These are phyloP conservation scores for Drosophila watanabei DNA, from an alignment of 1,140 invertebrate species.

Conservation along the genomic window DNA sequence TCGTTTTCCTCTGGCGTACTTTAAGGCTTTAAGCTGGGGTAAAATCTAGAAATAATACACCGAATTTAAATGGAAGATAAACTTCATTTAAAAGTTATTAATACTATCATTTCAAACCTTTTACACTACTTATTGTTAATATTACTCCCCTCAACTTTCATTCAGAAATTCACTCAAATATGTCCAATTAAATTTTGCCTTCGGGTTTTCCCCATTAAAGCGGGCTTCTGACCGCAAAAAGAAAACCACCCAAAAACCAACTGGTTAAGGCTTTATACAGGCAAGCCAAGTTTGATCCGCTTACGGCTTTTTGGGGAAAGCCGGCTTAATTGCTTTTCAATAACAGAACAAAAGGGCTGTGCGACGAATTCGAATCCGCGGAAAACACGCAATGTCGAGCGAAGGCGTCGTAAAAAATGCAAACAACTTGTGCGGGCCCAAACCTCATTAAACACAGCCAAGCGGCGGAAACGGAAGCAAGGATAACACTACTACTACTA, in stretches of 20 bases:
- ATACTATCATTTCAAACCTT: too few species aligned
- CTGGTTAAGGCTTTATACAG: background rate
- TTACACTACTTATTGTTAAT: background rate
- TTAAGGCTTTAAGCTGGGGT: background rate
- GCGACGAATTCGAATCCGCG: constrained; percentile 15
- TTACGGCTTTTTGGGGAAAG: background rate
- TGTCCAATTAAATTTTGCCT: background rate
- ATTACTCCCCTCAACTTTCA: background rate
- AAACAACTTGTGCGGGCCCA: constrained; percentile 37
- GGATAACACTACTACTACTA: constrained; percentile 20
- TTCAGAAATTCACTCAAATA: background rate
- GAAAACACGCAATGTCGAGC: constrained; percentile 36
- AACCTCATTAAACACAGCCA: constrained; percentile 41
- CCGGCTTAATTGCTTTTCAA: constrained; percentile 54
- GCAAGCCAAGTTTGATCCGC: constrained; percentile 10
- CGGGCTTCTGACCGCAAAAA: constrained; percentile 24
- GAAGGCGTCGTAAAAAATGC: constrained; percentile 44
- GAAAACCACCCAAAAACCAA: background rate
- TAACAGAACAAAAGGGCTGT: constrained; percentile 32
- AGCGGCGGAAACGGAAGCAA: constrained; percentile 31
- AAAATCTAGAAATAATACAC: background rate
- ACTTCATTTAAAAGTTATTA: background rate
- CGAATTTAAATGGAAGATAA: too few species aligned
- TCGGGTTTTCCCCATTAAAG: background rate
- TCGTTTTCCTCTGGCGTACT: background rate